Conservation (phyloP, 2,888 invertebrate genomes). For the Spisula solida region DNA sequence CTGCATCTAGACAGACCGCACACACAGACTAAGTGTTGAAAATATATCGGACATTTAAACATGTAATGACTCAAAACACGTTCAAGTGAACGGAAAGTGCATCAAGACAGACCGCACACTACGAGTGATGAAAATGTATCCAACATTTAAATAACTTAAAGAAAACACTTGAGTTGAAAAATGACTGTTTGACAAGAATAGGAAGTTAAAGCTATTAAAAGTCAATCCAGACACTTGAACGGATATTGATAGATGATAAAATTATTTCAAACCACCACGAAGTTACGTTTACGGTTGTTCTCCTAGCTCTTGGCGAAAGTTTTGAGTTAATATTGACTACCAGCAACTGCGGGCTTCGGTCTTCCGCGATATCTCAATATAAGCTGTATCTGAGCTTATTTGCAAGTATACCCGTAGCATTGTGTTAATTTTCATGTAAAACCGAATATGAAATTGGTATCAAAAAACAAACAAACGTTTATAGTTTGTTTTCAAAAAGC, state of each 20-base stretch:
- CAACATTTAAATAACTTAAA: neutral
- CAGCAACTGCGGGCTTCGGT: neutral
- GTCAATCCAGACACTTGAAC: neutral
- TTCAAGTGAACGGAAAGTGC: neutral
- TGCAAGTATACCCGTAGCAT: too few relatives aligned
- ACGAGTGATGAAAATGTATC: neutral
- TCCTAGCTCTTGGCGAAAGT: neutral
- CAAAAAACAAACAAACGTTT: too few relatives aligned
- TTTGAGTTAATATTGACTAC: neutral
- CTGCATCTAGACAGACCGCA: constrained; percentile 10
- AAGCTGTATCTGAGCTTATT: too few relatives aligned
- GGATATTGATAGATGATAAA: neutral
- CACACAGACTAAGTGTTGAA: neutral
- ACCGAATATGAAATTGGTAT: too few relatives aligned
- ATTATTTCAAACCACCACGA: constrained; percentile 11
- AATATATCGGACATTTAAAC: neutral
- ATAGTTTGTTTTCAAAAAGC: too few relatives aligned
- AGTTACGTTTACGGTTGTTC: neutral
- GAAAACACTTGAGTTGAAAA: constrained; percentile 13
- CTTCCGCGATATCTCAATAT: too few relatives aligned
- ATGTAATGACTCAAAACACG: neutral
- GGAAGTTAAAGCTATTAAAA: constrained; percentile 2
- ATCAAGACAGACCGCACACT: constrained; percentile 8
- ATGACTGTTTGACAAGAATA: neutral
- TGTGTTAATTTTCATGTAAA: too few relatives aligned